Conservation (phyloP, 2,888 invertebrate genomes). For the Leptogaster cylindrica region DNA sequence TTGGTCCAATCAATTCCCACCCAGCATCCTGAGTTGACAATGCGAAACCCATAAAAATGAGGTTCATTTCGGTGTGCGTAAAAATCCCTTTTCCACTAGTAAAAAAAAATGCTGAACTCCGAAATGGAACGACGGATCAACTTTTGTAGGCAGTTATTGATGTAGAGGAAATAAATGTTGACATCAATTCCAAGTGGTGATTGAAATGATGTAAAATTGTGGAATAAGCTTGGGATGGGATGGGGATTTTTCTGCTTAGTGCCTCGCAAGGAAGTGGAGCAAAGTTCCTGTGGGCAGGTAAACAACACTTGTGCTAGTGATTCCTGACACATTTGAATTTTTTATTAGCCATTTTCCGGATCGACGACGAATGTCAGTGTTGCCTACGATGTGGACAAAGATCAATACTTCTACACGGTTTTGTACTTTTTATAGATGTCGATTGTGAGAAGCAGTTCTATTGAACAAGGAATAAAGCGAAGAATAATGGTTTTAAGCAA, state of each 20-base stretch:
- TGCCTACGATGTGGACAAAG: no score
- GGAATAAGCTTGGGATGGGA: background rate
- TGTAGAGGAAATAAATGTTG: conserved; percentile 36
- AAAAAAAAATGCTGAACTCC: conserved; percentile 9
- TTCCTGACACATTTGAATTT: no score
- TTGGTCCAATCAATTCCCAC: conserved; percentile 35
- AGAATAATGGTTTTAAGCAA: no score
- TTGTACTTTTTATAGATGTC: no score
- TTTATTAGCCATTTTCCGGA: no score
- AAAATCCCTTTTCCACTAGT: conserved; percentile 5
- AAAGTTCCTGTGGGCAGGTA: no score
- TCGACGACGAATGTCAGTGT: no score
- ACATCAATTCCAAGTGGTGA: conserved; percentile 36
- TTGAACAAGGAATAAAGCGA: no score
- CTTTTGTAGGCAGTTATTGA: conserved; percentile 32
- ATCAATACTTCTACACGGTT: no score
- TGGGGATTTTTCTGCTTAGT: conserved; percentile 3
- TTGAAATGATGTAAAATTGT: conserved; percentile 25
- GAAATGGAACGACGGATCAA: conserved; percentile 22
- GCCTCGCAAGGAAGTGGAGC: no score
- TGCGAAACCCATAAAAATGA: conserved; percentile 35
- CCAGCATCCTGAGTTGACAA: conserved; percentile 18
- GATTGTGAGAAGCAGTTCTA: no score
- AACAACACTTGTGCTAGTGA: no score
- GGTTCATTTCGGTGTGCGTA: conserved; percentile 24